These are phyloP conservation scores for Sitta carolinensis DNA, from an alignment of 2,797 vertebrate genomes.

Conservation along the genomic window DNA sequence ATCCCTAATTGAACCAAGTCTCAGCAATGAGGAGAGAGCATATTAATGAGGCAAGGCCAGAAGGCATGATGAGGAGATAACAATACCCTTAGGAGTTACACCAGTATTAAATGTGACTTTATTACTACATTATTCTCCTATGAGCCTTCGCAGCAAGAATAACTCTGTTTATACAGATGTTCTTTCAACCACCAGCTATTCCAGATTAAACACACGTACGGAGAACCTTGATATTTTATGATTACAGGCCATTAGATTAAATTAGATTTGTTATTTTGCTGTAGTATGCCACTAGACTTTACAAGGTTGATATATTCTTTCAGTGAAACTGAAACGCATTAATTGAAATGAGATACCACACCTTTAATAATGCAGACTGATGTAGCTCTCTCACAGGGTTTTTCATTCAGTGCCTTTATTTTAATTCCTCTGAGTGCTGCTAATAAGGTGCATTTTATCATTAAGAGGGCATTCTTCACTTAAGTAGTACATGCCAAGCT, in stretches of 20 bases:
- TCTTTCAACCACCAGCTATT: constrained; percentile 33
- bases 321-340: constrained; percentile 67
- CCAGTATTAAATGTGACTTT: constrained; percentile 38
- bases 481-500: neutral
- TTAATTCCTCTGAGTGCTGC: constrained; percentile 32
- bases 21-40: constrained; percentile 55
- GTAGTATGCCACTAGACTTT: constrained; percentile 22
- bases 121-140: constrained; percentile 36
- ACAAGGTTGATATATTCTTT: constrained; percentile 54
- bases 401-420: constrained; percentile 14
- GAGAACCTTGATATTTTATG: constrained; percentile 59
- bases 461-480: neutral
- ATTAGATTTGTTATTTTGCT: constrained; percentile 16
- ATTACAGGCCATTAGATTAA: constrained; percentile 28
- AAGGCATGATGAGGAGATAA: constrained; percentile 65
- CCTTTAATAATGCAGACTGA: constrained; percentile 78
- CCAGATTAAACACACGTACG: neutral
- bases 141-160: constrained; percentile 47
- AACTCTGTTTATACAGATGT: constrained; percentile 53
- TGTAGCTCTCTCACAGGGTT: neutral
- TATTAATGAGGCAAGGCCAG: constrained; percentile 67
- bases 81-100: constrained; percentile 48
- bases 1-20: constrained; percentile 58
- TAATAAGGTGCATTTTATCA: constrained; percentile 1
- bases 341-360: constrained; percentile 73